Percentiles rank a stretch among this genome's conserved stretches.
These are phyloP conservation scores for Hormiphora californensis DNA, from an alignment of 37 sponge, comb jelly and placozoan species.

Conservation along the genomic window DNA sequence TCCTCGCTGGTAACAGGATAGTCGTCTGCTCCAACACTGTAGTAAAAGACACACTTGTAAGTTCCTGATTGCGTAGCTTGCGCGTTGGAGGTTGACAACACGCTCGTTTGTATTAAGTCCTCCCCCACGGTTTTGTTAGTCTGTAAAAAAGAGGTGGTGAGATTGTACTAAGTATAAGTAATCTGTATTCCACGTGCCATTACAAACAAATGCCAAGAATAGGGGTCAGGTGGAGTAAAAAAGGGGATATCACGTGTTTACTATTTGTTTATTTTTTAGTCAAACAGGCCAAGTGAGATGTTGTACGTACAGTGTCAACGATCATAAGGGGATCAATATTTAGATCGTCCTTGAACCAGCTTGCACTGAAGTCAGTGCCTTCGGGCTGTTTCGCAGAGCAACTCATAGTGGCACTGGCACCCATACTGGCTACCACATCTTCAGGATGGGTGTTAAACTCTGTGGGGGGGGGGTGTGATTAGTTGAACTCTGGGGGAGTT, in stretches of 20 bases:
- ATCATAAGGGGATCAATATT: background rate
- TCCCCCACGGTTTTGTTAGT: background rate
- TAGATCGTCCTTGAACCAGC: background rate
- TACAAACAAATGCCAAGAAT: no score
- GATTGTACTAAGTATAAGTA: background rate
- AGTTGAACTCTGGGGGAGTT: background rate
- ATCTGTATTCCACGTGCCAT: no score
- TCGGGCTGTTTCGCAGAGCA: background rate
- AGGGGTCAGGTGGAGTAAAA: no score
- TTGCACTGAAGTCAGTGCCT: background rate
- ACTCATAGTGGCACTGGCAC: background rate
- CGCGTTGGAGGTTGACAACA: background rate
- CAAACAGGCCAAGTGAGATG: no score
- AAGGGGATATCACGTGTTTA: no score
- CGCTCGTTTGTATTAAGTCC: background rate
- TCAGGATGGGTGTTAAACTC: background rate
- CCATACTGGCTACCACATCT: background rate
- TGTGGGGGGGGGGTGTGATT: background rate
- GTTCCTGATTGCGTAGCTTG: background rate
- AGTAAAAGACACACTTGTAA: conserved; percentile 41
- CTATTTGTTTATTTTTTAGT: no score
- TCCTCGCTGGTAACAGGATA: background rate
- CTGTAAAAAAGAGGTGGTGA: background rate
- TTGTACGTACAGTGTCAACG: background rate
- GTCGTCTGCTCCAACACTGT: background rate